Evolutionary conservation across 2,888 invertebrate species (phyloP), one percentile per base, ranked within the genome.

Genomic region (Camponotus fellah): DNA sequence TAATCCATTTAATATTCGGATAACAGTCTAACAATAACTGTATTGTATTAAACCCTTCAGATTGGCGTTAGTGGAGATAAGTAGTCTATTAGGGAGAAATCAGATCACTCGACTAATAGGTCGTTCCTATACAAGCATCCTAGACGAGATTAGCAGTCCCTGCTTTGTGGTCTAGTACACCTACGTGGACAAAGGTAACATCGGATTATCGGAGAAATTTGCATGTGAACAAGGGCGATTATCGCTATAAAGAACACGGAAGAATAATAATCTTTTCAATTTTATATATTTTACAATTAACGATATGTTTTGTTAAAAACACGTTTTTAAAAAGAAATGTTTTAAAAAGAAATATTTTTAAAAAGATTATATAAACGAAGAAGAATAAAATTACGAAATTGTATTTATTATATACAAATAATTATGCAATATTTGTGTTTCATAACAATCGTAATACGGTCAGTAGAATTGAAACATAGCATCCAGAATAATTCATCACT

Each of bases 61-160:
- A 32, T n/a, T 49, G 56, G 58, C 49, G 75, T 69, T 77, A 69
- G 84, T 37, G 65, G 74, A 75, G 81, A 77, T 79, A 60, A 69
- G 60, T 62, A 74, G 74, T 64, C 85, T 72, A 84, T 85, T 85
- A 80, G 69, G 37, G 71, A 69, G 56, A 85, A 85, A 77, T 84
- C 79, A 69, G 82, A 83, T 83, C 84, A 84, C 79, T 85, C 74
- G 84, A 40, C 66, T 71, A 71, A 83, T 75, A 71, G 69, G 77
- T 83, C 75, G 85, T 79, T 83, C 66, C 84, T 83, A 79, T 75
- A 75, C 76, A 72, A 79, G 83, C 74, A 65, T 75, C 46, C 69
- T 72, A 69, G 64, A 69, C 40, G 68, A 64, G 80, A 71, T 80
- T 84, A 80, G 81, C 75, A 71, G 68, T 66, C 37, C 69, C 14